phyloP scores from a whole-genome alignment of 2,888 invertebrate genomes.

The Trissolcus brochymenae region DNA sequence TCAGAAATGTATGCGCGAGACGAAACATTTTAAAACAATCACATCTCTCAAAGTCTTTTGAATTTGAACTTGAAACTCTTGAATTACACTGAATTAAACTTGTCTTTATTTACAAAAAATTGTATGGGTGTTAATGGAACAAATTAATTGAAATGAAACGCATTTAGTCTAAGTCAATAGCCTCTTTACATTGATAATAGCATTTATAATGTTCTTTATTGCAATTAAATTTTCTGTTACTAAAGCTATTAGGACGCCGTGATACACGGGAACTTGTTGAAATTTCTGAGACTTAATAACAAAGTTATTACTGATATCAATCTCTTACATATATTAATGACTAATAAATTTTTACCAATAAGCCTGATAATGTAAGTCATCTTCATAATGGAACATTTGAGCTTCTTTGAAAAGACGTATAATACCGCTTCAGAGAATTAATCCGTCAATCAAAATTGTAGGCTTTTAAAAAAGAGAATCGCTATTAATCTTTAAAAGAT shows the following conservation, averaged over 20 bases:
- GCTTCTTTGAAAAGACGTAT: conserved; percentile 4
- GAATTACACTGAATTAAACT: no score
- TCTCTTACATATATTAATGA: conserved; percentile 9
- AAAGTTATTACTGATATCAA: conserved; percentile 17
- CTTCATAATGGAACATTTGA: not conserved
- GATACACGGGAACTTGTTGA: not conserved
- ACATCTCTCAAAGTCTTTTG: not conserved
- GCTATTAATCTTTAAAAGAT: conserved; percentile 24
- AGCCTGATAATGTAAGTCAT: not conserved
- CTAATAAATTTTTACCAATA: not conserved
- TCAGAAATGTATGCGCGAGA: not conserved
- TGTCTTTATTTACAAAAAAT: no score
- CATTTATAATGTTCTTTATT: conserved; percentile 23
- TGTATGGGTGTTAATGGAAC: conserved; percentile 3
- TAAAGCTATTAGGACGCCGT: no score
- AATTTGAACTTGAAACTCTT: no score
- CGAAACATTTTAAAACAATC: not conserved
- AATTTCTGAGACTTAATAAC: conserved; percentile 2
- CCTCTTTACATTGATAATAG: conserved; percentile 21
- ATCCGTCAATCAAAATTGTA: conserved; percentile 26
- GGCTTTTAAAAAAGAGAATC: conserved; percentile 23
- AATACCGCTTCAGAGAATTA: conserved; percentile 26
- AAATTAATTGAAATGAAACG: conserved; percentile 13
- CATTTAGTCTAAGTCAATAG: conserved; percentile 12
- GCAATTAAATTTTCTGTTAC: conserved; percentile 10